Base-by-base conservation (phyloP, 2,113 vertebrate species). In the Centropristis striata region DNA sequence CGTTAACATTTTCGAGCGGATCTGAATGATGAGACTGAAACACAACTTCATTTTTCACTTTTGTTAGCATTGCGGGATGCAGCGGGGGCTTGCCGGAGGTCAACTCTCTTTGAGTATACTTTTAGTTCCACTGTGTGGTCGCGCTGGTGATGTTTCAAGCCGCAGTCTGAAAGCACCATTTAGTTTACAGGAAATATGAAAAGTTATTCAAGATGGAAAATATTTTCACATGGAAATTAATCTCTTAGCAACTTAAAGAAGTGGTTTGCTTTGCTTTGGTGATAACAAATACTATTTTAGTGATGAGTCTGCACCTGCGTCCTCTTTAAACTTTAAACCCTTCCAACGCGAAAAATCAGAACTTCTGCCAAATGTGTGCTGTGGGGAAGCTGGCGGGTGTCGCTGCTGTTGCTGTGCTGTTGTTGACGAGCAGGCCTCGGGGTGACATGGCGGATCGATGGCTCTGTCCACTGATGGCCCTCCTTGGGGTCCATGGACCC, bases 401-500 rank as follows among this genome's bases (percentile, higher is more conserved):
- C 71, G 71, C 55, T 73, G 37, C 28, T 81, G n/a, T 50, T 78
- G 47, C 41, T 46, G 27, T 71, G 71, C 50, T 75, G 49, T 61
- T 47, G 65, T 53, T 71, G 32, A 57, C 18, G 9, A 3, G 27
- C 57, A 66, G 64, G 82, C 85, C 86, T 67, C 21, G 27, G 76
- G 86, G 75, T 21, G 47, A 21, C 67, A 25, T 49, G 59, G 21
- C 23, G 76, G 81, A 86, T 90, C 83, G 18, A 88, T 88, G 83
- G n/a, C 69, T 61, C 74, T 78, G 59, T 86, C 76, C 61, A 47
- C 75, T 77, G 81, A 86, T 84, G 71, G 80, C 77, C 51, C 72
- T 84, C 64, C 66, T 74, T 79, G 71, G 18, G 74, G 54, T 44
- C n/a, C 8, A 0, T 85, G 61, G 81, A 80, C 27, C 14, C 3